These are phyloP conservation scores for Campylorhamphus procurvoides DNA, from an alignment of 2,113 vertebrate genomes.

Conservation along the genomic window DNA sequence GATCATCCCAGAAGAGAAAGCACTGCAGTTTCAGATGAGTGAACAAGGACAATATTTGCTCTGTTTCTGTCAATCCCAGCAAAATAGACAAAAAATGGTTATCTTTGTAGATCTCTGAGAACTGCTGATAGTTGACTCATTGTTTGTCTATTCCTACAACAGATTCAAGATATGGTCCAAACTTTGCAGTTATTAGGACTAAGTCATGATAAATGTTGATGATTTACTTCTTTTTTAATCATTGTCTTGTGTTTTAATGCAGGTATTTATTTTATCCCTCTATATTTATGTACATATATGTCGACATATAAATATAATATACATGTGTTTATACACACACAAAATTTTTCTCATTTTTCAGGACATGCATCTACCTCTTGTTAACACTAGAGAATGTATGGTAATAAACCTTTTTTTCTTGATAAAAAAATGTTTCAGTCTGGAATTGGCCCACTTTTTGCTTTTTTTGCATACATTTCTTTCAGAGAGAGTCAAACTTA, in stretches of 20 bases:
- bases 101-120: not conserved
- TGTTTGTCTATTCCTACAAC: not conserved
- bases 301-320: not conserved
- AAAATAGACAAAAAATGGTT: not conserved
- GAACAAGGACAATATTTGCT: not conserved
- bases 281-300: not conserved
- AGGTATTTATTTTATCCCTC: not conserved
- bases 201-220: not conserved
- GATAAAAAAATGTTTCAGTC: not conserved
- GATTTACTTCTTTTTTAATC: not conserved
- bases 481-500: not conserved
- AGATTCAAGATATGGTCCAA: not conserved
- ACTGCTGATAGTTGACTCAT: not conserved
- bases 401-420: accelerated
- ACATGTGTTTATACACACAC: accelerated
- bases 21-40: not conserved
- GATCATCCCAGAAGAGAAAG: not conserved
- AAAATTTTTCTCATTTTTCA: not conserved
- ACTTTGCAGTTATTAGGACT: not conserved
- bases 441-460: not conserved
- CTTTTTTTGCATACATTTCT: not conserved
- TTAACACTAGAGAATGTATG: not conserved
- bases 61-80: not conserved
- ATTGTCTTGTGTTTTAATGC: not conserved
- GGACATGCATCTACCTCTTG: not conserved